A percentile compares a stretch with the other conserved stretches of the same genome.
phyloP scores from a whole-genome alignment of 2,888 invertebrate genomes.

The Dilophus febrilis region DNA sequence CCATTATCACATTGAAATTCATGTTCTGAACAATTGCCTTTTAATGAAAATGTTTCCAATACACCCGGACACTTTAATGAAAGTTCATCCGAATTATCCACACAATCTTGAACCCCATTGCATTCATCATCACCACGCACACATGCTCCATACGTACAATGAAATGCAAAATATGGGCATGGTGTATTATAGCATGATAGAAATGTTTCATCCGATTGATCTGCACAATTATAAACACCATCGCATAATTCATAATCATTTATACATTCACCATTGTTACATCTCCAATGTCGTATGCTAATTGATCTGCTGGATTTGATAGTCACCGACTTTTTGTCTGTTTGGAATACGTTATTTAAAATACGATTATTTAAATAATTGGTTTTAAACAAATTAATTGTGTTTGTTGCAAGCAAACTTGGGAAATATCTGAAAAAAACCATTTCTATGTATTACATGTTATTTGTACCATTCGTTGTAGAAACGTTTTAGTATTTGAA shows the following conservation, averaged over 20 bases:
- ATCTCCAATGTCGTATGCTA: no score
- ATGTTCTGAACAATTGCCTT: neutral
- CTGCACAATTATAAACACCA: conserved; percentile 19
- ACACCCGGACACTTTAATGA: neutral
- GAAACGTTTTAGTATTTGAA: no score
- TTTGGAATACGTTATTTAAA: no score
- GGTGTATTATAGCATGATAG: neutral
- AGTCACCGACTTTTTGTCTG: no score
- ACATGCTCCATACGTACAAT: conserved; percentile 1
- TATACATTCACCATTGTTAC: conserved; percentile 6
- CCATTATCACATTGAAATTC: conserved; percentile 5
- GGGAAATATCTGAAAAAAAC: no score
- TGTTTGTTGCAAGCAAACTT: no score
- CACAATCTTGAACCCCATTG: conserved; percentile 4
- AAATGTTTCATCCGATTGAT: conserved; percentile 7
- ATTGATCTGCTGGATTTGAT: no score
- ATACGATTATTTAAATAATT: no score
- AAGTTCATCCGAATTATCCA: conserved; percentile 7
- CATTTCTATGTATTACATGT: no score
- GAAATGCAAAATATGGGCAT: neutral
- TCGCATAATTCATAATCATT: conserved; percentile 16
- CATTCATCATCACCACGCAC: neutral
- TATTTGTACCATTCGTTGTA: no score
- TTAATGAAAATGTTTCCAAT: neutral
- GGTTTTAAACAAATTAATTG: no score